Evolutionary conservation across 1,140 invertebrate species (phyloP).

Genomic region (Odontomachus brunneus): DNA sequence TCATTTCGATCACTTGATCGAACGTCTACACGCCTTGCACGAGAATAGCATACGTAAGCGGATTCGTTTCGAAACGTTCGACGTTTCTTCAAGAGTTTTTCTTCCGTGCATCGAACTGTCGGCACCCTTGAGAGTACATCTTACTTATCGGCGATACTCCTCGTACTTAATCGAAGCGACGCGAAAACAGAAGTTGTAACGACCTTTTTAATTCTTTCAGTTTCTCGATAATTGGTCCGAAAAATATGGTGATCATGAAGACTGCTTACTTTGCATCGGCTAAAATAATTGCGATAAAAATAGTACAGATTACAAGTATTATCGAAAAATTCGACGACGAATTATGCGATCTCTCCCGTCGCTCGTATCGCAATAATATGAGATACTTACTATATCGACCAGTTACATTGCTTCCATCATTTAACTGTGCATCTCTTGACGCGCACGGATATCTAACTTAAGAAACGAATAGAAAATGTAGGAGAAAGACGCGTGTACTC

Average conservation of each 20-base stretch:
- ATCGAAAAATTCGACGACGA: too few species aligned
- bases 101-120: constrained; percentile 24
- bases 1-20: constrained; percentile 32
- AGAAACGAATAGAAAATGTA: constrained; percentile 1
- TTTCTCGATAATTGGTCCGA: too few species aligned
- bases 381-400: too few species aligned
- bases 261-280: too few species aligned
- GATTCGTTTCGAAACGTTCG: constrained; percentile 27
- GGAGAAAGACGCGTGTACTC: neutral
- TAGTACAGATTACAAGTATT: too few species aligned
- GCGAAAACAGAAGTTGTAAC: neutral
- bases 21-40: constrained; percentile 3
- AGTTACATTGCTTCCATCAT: neutral
- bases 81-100: neutral
- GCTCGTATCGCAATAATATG: too few species aligned
- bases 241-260: too few species aligned
- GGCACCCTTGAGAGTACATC: constrained; percentile 15
- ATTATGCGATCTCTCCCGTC: too few species aligned
- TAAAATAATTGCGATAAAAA: too few species aligned
- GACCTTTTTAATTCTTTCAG: too few species aligned
- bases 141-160: neutral
- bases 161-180: constrained; percentile 14
- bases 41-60: constrained; percentile 26
- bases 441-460: neutral
- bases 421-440: neutral